Base-by-base conservation (phyloP, 1,140 invertebrate species). In the Drosophila chauvacae region DNA sequence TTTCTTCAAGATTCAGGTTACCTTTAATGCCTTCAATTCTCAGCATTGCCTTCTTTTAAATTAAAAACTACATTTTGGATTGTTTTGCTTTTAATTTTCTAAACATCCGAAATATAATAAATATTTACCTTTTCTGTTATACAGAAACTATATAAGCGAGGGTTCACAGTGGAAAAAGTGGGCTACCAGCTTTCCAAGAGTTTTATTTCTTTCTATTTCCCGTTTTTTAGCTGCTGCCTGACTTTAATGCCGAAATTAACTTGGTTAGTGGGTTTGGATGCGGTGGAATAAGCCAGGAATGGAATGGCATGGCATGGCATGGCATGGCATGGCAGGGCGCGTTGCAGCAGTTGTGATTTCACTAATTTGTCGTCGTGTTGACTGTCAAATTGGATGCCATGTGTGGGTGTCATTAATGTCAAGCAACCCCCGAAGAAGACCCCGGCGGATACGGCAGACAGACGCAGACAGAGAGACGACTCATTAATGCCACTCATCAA, bases 401-500 rank as follows among this genome's bases (percentile, higher is more conserved):
- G 84, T 88, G 84, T 88, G 84, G 69, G 85, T 90, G 84, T 90
- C 84, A 90, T 88, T 88, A 88, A 88, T 88, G 84, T 88, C 84
- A 86, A 65, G 73, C 84, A 87, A 65, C 75, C 59, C 59, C 61
- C 76, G 71, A 28, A 44, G 33, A 50, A 20, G 64, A 57, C 28
- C 53, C 35, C n/a, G 28, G 4, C 11, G 30, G 30, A 53, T 9
- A 18, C 18, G 7, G 50, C 48, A 75, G 69, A 81, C 64, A 86
- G 63, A 77, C 65, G 59, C 58, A 86, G 80, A 87, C 79, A 86
- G 65, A 88, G 80, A 83, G 80, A 81, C 81, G 84, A 90, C 84
- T 88, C 84, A 88, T 88, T 88, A 88, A 88, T 90, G 84, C 85
- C 85, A 90, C 84, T 88, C 84, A 88, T 88, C 84, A 88, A 88